These are phyloP conservation scores for Amphiura filiformis DNA, from an alignment of 35 echinoderm and acorn worm genomes.

Conservation along the genomic window DNA sequence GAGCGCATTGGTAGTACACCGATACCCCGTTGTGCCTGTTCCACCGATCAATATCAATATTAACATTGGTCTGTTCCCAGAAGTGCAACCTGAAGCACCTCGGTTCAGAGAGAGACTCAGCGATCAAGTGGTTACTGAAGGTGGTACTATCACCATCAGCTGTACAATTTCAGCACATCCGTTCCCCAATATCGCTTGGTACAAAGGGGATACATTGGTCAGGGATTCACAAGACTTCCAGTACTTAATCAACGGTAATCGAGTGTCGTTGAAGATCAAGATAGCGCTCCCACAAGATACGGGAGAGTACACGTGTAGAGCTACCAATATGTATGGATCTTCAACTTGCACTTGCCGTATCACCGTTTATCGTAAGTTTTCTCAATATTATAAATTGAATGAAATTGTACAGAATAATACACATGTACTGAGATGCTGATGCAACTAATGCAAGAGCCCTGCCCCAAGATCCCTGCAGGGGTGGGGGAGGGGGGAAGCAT, in stretches of 20 bases:
- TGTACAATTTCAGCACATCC: constrained; percentile 92
- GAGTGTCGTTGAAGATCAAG: constrained; percentile 75
- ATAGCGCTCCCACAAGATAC: constrained; percentile 77
- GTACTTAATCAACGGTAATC: constrained; percentile 82
- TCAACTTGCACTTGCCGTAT: constrained; percentile 79
- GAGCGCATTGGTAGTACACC: not conserved
- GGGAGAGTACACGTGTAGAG: constrained; percentile 94
- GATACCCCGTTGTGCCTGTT: constrained; percentile 26
- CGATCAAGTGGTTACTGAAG: constrained; percentile 64
- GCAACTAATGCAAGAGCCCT: no score
- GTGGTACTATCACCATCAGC: constrained; percentile 65
- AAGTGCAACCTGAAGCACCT: constrained; percentile 69
- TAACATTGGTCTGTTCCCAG: constrained; percentile 69
- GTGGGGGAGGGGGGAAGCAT: no score
- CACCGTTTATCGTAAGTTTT: constrained; percentile 77
- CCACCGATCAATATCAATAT: constrained; percentile 82
- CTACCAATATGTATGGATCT: constrained; percentile 82
- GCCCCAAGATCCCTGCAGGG: no score
- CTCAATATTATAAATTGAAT: no score
- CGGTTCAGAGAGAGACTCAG: constrained; percentile 55
- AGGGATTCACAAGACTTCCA: constrained; percentile 89
- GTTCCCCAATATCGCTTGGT: constrained; percentile 79
- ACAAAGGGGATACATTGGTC: constrained; percentile 67
- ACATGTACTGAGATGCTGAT: no score
- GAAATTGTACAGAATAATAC: no score